Evolutionary conservation across 2,113 vertebrate species (phyloP), one percentile per base, ranked within the genome.

Genomic region (Pelecanoides urinatrix): DNA sequence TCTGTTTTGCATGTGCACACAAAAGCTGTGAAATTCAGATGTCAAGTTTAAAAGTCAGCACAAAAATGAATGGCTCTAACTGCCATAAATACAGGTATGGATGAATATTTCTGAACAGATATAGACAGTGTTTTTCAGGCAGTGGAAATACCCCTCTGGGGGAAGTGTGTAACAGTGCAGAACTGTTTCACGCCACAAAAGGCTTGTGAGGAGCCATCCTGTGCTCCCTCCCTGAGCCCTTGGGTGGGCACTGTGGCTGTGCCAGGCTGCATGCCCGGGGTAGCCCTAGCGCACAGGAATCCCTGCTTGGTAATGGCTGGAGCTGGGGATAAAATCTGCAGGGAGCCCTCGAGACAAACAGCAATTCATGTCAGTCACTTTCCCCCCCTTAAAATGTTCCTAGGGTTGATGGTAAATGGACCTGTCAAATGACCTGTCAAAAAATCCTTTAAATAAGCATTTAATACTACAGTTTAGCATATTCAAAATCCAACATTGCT

Each of bases 111-210:
- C 66, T 80, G 1, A 90, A 58, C 11, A 50, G 59, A 4, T 25
- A 62, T 0, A 7, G 40, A 13, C 14, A 78, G 34, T 29, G 20
- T 15, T 86, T 76, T 66, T 42, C 49, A 50, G 34, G 17, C 4
- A 18, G 34, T 66, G 71, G 36, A 38, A 91, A 53, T 61, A 71
- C 12, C 7, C 11, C 29, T 30, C 29, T 6, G 13, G 15, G 30
- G 22, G 4, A 40, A 63, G 32, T 0, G 0, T 22, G 49, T 55
- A 55, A 38, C 0, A 0, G 20, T 19, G 16, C 49, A 40, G 70
- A 81, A 75, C 10, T 1, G 0, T 38, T 78, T 59, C 47, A 40
- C 0, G 8, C 13, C 19, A 58, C 59, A 53, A 40, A 80, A 87
- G 15, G 17, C 42, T 84, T 58, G 22, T 1, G 63, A 84, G 59